phyloP scores from a whole-genome alignment of 2,888 invertebrate species.

The Emesis castigata region DNA sequence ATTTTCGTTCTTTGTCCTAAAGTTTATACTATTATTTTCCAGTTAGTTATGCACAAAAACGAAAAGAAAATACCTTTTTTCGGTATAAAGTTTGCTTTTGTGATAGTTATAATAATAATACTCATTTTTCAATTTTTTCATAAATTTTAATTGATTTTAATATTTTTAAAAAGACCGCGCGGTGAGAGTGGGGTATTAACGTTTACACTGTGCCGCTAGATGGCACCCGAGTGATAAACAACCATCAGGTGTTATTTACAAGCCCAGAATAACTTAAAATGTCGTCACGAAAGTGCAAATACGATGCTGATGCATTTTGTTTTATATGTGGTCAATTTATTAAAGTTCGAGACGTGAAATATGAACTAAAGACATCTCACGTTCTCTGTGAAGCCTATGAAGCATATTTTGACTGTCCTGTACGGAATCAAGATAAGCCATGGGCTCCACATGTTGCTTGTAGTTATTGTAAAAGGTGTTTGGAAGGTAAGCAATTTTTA shows the following conservation, averaged over 20 bases:
- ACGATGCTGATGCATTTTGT: conserved; percentile 59
- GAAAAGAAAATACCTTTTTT: conserved; percentile 43
- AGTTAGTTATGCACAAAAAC: conserved; percentile 47
- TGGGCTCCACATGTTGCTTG: conserved; percentile 45
- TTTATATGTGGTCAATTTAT: conserved; percentile 52
- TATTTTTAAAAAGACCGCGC: conserved; percentile 53
- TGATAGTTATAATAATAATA: conserved; percentile 50
- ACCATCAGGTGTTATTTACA: conserved; percentile 59
- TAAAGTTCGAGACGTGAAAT: conserved; percentile 60
- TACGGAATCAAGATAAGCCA: conserved; percentile 51
- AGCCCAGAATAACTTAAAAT: conserved; percentile 52
- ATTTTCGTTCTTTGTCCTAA: conserved; percentile 41
- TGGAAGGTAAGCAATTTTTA: conserved; percentile 48
- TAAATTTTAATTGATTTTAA: conserved; percentile 50
- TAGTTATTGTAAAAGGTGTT: conserved; percentile 51
- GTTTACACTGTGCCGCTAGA: conserved; percentile 60
- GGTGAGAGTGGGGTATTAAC: conserved; percentile 54
- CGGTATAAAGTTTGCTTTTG: conserved; percentile 48
- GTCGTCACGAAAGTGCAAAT: conserved; percentile 56
- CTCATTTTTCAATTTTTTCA: conserved; percentile 43
- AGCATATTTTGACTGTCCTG: conserved; percentile 49
- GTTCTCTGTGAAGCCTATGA: conserved; percentile 49
- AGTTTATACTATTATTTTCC: conserved; percentile 20
- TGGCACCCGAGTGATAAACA: conserved; percentile 60
- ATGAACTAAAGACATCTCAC: conserved; percentile 54